These are phyloP conservation scores for Drosophila macrospina DNA, from an alignment of 2,888 invertebrate genomes.

Conservation along the genomic window DNA sequence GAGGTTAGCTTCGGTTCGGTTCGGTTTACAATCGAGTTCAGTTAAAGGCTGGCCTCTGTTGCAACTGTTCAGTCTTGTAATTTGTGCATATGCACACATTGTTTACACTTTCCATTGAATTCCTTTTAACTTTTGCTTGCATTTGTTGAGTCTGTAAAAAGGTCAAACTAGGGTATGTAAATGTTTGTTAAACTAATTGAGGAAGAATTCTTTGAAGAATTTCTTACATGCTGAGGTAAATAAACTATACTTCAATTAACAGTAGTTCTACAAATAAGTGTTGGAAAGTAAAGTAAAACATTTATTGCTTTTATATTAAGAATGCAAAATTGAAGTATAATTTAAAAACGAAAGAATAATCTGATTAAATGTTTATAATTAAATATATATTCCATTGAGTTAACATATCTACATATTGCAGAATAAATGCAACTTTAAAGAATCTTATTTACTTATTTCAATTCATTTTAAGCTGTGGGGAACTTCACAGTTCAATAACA, in stretches of 20 bases:
- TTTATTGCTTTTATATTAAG: no score
- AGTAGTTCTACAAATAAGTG: background rate
- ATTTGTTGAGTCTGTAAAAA: slow-evolving; percentile 1
- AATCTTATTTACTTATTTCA: no score
- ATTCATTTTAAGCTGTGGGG: no score
- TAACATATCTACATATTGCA: no score
- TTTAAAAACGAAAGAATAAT: no score
- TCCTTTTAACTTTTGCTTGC: slow-evolving; percentile 6
- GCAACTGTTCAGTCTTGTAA: slow-evolving; percentile 37
- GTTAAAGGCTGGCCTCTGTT: slow-evolving; percentile 8
- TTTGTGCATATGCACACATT: slow-evolving; percentile 48
- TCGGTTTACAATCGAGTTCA: slow-evolving; percentile 3
- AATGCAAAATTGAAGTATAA: no score
- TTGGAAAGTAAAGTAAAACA: no score
- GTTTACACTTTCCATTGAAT: slow-evolving; percentile 25
- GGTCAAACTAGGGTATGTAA: slow-evolving; percentile 19
- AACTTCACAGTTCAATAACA: no score
- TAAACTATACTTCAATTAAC: background rate
- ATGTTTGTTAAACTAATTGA: slow-evolving; percentile 47
- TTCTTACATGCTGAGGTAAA: background rate
- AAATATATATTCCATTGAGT: no score
- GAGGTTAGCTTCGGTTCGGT: background rate
- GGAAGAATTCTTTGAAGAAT: slow-evolving; percentile 4
- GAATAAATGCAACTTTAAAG: no score
- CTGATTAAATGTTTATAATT: no score